Evolutionary conservation across 2,888 invertebrate species (phyloP).

Genomic region (Malthinus seriepunctatus): DNA sequence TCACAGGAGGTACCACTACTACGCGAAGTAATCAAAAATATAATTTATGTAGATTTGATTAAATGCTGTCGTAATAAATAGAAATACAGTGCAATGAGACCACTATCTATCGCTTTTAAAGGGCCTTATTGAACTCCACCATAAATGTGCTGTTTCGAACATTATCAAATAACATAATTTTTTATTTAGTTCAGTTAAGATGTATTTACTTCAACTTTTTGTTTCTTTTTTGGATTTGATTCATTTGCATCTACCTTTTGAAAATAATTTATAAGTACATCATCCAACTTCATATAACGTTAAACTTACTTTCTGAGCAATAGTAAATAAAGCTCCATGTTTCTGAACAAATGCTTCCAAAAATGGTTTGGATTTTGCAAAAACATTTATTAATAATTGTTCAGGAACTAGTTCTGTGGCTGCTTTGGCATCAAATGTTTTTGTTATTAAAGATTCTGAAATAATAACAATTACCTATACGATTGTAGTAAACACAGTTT

Average conservation of each 20-base stretch:
- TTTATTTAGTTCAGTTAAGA: constrained; percentile 12
- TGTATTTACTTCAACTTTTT: neutral
- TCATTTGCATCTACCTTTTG: neutral
- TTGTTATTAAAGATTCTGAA: constrained; percentile 47
- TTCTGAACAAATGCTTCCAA: constrained; percentile 35
- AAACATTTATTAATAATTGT: constrained; percentile 32
- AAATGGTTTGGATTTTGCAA: constrained; percentile 35
- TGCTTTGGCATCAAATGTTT: constrained; percentile 43
- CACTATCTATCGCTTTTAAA: too few species aligned
- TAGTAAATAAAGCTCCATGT: constrained; percentile 36
- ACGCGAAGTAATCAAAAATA: too few species aligned
- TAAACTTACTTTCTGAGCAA: constrained; percentile 15
- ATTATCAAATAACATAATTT: too few species aligned
- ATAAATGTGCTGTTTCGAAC: too few species aligned
- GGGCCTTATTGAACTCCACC: too few species aligned
- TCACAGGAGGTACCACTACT: too few species aligned
- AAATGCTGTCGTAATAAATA: too few species aligned
- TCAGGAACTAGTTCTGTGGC: constrained; percentile 21
- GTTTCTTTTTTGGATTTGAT: neutral
- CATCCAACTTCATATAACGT: too few species aligned
- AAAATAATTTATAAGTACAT: neutral
- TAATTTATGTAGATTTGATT: too few species aligned
- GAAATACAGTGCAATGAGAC: too few species aligned
- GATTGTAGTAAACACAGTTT: neutral
- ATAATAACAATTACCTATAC: constrained; percentile 22